Evolutionary conservation across 2,113 vertebrate genomes (phyloP), one percentile per base, ranked within the genome.

Genomic region (Dunckerocampus dactyliophorus): DNA sequence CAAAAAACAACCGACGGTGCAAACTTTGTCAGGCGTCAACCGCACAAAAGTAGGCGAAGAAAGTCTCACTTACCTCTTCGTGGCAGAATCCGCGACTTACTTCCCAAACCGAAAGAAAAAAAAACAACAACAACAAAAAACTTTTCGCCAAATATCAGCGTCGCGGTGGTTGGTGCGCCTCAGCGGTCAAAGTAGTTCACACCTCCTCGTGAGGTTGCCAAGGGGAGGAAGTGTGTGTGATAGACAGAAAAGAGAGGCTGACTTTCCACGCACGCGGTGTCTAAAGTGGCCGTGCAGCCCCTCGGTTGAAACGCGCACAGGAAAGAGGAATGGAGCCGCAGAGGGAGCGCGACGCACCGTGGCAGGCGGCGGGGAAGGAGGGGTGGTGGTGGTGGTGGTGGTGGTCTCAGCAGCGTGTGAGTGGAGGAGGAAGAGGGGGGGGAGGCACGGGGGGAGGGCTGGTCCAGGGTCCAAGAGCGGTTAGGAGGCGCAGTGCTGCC

Each of bases 211-310:
- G 83, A 90, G 88, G 74, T 88, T 89, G 81, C 74, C 69, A 80
- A 69, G 79, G 65, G 54, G 60, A 51, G 69, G 67, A 46, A 24
- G 77, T 42, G 37, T 56, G 24, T 21, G 54, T 21, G 62, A 51
- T 60, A 15, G 49, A 31, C 34, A 39, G 14, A 37, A 62, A 48
- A 64, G 72, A 70, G 72, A 64, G 63, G 31, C 69, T 77, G 88
- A 90, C 87, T 90, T 90, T 91, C 91, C 91, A 89, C 88, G 82
- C 85, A 89, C 88, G 82, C 85, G 82, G 88, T 76, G 87, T 75
- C 88, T 82, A 89, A 88, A 90, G 88, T 89, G 88, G 91, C 89
- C 90, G 91, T 92, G 92, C 90, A 90, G 88, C 70, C 68, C 65
- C 69, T 76, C 66, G 61, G 74, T 68, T 49, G 73, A 55, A 71